Evolutionary conservation across 2,113 vertebrate genomes (phyloP), one percentile per base, ranked within the genome.

Genomic region (Lethenteron camtschaticum): DNA sequence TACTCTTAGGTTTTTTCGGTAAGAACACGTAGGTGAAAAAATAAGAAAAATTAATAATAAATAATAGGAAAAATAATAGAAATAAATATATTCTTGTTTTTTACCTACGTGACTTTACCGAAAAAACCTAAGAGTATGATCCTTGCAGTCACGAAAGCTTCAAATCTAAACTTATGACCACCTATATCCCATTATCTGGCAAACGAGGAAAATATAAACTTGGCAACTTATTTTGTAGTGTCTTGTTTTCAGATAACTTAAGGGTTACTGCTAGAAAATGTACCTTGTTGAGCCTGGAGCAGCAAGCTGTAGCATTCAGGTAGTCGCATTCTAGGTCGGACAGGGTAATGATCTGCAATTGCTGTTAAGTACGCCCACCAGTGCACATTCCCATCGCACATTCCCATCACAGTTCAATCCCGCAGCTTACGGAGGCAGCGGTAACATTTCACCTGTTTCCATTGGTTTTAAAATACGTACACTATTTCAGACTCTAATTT

Each of bases 311-410:
- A 12, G 92, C 92, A 0, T 99, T 99, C 75, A 96, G 95, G 78
- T 95, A 99, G 79, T 99, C 94, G 76, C 94, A 99, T 79, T 96
- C 94, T 76, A 99, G 82, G 81, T 99, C 94, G 60, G 94, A 99
- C 11, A 99, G 72, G 2, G 92, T 96, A 75, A 99, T 99, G 72
- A 99, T 96, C 92, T 99, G 80, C 73, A 20, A 10, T 20, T 12
- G 9, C 70, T 71, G 82, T 85, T 82, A 87, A 89, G 85, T 81
- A 80, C 13, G 73, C 9, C 55, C 0, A 58, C 8, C 76, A 74
- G 2, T 56, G 59, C n/a, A 8, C 58, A 70, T 41, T 5, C 71
- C 59, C 41, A 41, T 41, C 41, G 59, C n/a, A 8, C 58, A 70
- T 41, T 5, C 71, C 59, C 41, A 41, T 41, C 41, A 41, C 24